These are phyloP conservation scores for Pyrrhosoma nymphula DNA, from an alignment of 2,888 invertebrate species.

Conservation along the genomic window DNA sequence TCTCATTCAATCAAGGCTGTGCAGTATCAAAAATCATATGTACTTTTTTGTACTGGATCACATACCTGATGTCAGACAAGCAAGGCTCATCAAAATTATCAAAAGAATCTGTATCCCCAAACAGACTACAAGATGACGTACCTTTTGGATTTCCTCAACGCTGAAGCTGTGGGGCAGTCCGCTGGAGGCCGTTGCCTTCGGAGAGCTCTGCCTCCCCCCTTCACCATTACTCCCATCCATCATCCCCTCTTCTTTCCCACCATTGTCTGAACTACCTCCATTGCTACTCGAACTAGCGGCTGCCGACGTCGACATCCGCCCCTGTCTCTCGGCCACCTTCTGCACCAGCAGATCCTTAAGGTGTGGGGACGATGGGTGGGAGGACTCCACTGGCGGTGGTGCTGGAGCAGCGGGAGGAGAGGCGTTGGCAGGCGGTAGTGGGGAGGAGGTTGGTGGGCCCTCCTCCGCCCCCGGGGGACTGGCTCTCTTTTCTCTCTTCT, in stretches of 20 bases:
- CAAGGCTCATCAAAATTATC: too few relatives aligned
- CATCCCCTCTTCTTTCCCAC: constrained; percentile 49
- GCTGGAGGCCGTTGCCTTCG: constrained; percentile 83
- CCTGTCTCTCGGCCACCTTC: constrained; percentile 73
- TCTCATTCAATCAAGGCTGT: too few relatives aligned
- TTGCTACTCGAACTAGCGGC: background rate
- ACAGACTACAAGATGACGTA: background rate
- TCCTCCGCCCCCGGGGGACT: background rate
- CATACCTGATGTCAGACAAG: too few relatives aligned
- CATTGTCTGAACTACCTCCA: background rate
- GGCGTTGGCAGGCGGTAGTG: background rate
- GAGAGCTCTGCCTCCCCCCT: background rate
- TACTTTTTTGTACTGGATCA: too few relatives aligned
- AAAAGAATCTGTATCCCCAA: too few relatives aligned
- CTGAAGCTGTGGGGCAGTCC: constrained; percentile 90
- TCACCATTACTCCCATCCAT: constrained; percentile 61
- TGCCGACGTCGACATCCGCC: background rate
- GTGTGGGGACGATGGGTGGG: constrained; percentile 51
- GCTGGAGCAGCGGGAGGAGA: constrained; percentile 44
- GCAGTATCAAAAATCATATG: too few relatives aligned
- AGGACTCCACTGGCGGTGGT: background rate
- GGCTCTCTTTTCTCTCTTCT: too few relatives aligned
- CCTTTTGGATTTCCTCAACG: constrained; percentile 92
- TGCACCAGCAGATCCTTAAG: constrained; percentile 73
- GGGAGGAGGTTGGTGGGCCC: background rate